phyloP scores from a whole-genome alignment of 2,888 invertebrate species.

The Platycnemis pennipes region DNA sequence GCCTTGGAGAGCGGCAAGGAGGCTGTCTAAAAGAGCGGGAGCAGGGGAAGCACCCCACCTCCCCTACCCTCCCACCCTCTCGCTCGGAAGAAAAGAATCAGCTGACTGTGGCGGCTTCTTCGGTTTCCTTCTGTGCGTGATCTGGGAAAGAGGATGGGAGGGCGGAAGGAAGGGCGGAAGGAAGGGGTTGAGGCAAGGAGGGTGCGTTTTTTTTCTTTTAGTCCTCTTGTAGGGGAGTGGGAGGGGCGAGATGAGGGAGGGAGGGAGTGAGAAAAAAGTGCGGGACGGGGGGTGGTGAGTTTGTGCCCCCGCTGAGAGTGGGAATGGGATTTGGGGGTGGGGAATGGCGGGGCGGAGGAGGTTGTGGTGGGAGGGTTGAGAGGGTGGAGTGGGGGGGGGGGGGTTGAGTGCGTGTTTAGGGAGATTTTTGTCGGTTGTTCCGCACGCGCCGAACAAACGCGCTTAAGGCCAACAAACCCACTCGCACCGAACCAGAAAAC shows the following conservation, averaged over 20 bases:
- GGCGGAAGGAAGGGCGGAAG: constrained; percentile 70
- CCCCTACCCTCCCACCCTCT: constrained; percentile 80
- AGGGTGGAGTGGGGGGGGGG: neutral
- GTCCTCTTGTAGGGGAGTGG: constrained; percentile 69
- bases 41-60: constrained; percentile 76
- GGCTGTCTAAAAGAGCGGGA: neutral
- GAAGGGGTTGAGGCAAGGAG: neutral
- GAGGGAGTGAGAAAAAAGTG: constrained; percentile 72
- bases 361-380: neutral
- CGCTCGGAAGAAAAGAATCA: constrained; percentile 78
- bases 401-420: neutral
- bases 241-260: constrained; percentile 71
- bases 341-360: neutral
- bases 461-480: neutral
- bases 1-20: neutral
- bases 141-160: constrained; percentile 68
- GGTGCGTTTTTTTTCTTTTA: too few relatives aligned
- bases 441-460: constrained; percentile 33
- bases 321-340: constrained; percentile 74
- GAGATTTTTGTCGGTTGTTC: neutral
- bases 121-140: constrained; percentile 68
- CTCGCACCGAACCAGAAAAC: neutral
- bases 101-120: constrained; percentile 50
- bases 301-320: constrained; percentile 77
- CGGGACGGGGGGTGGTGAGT: constrained; percentile 76